Conservation (phyloP, 2,888 invertebrate species). For the Tipula vernalis region DNA sequence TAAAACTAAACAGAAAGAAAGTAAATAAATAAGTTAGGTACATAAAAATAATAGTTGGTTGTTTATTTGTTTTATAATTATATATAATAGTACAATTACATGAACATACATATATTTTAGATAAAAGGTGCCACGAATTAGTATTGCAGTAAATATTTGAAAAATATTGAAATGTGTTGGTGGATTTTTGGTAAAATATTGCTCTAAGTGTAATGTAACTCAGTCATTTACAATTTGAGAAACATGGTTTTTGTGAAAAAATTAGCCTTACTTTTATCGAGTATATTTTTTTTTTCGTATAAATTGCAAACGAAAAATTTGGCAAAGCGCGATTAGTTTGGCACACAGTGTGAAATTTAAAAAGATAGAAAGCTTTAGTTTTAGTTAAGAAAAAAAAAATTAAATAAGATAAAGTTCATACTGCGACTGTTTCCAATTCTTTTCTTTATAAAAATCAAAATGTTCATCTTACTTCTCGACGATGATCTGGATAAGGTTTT, state of each 20-base stretch:
- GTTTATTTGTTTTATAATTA: background rate
- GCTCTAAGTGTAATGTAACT: background rate
- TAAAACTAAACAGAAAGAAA: background rate
- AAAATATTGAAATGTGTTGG: background rate
- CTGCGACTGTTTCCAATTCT: background rate
- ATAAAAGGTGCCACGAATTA: background rate
- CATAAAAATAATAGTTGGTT: background rate
- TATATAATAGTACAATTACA: background rate
- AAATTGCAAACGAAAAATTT: slow-evolving; percentile 10
- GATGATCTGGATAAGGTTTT: slow-evolving; percentile 39
- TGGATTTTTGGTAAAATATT: background rate
- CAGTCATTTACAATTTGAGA: background rate
- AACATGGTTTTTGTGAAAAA: background rate
- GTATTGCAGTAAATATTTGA: background rate
- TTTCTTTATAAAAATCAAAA: slow-evolving; percentile 9
- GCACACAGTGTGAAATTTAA: slow-evolving; percentile 15
- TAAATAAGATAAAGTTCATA: background rate
- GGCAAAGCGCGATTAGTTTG: slow-evolving; percentile 14
- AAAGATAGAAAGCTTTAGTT: slow-evolving; percentile 14
- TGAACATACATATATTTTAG: background rate
- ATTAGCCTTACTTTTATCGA: background rate
- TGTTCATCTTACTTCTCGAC: slow-evolving; percentile 55
- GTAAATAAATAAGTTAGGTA: background rate
- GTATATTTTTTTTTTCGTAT: background rate
- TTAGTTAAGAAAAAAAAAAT: background rate